Conservation (phyloP, 23 tunicate genomes). For the Trididemnum miniatum region DNA sequence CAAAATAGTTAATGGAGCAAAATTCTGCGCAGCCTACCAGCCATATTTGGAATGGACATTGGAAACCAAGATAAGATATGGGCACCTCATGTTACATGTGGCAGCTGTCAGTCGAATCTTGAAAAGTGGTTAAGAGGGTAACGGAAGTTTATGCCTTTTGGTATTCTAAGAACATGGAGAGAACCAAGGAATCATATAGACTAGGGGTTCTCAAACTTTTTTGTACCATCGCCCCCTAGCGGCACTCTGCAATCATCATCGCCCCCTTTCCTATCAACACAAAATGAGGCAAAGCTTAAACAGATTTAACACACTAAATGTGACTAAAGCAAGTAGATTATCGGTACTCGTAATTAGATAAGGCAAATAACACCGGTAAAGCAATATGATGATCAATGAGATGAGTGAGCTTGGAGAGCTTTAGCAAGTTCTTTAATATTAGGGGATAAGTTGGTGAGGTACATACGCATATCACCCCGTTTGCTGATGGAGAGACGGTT, state of each 20-base stretch:
- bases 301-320: no score
- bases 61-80: background rate
- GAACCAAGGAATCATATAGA: background rate
- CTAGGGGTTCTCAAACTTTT: conserved; percentile 9
- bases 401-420: conserved; percentile 33
- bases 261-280: no score
- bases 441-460: conserved; percentile 30
- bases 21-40: no score
- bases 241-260: no score
- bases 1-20: no score
- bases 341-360: no score
- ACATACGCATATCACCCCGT: conserved; percentile 31
- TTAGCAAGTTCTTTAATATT: conserved; percentile 17
- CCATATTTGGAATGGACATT: background rate
- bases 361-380: no score
- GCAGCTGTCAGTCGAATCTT: background rate
- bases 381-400: conserved; percentile 35
- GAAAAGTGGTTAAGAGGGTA: background rate
- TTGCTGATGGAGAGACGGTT: conserved; percentile 27
- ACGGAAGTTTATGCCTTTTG: background rate
- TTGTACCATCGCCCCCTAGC: background rate
- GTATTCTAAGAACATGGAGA: background rate
- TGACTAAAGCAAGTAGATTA: no score
- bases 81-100: background rate
- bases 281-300: no score